A percentile compares a stretch with the other conserved stretches of the same genome.
Evolutionary conservation across 1,140 invertebrate genomes (phyloP).

Genomic region (Apis cerana): DNA sequence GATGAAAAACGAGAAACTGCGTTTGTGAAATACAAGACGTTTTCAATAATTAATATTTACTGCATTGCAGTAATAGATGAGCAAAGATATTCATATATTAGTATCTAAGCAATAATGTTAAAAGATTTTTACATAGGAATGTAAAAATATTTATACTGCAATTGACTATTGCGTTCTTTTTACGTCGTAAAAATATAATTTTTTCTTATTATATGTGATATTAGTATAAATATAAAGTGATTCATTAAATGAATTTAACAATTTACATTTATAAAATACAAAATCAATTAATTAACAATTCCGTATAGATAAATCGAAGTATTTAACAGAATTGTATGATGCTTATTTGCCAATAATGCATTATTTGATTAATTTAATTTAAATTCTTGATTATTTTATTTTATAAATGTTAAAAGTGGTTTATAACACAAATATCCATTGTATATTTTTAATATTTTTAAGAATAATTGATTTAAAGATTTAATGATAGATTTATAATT

Average conservation of each 20-base stretch:
- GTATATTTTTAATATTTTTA: no score
- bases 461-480: no score
- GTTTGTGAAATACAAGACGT: not conserved
- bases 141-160: no score
- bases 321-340: not conserved
- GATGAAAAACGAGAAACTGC: no score
- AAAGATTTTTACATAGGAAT: no score
- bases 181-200: not conserved
- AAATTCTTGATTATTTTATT: no score
- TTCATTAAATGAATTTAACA: not conserved
- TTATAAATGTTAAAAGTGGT: not conserved
- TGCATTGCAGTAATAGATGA: not conserved
- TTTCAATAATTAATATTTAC: slow-evolving; percentile 14
- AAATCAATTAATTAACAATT: not conserved
- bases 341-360: not conserved
- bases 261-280: not conserved
- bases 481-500: no score
- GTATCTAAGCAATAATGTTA: no score
- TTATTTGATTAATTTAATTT: not conserved
- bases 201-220: not conserved
- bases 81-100: not conserved
- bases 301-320: not conserved
- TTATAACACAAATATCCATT: no score
- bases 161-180: not conserved
- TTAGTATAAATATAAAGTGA: not conserved